phyloP scores from a whole-genome alignment of 2,113 vertebrate species.

The Brachyistius frenatus region DNA sequence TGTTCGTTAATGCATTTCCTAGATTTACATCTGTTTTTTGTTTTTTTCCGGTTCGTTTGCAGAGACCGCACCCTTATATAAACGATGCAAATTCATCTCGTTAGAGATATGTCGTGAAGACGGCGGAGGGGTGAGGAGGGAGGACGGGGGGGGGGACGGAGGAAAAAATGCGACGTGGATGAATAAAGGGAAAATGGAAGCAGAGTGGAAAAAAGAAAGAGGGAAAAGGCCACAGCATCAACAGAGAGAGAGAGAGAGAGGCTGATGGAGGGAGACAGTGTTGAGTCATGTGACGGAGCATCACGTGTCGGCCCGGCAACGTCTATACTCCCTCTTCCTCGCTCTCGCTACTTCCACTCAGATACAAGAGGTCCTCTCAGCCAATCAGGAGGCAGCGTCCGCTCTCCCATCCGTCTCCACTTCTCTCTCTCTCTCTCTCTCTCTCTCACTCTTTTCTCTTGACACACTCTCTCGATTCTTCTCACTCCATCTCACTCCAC shows the following conservation, averaged over 20 bases:
- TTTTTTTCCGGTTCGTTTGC: not conserved
- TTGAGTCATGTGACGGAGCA: conserved; percentile 68
- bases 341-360: conserved; percentile 60
- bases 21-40: conserved; percentile 18
- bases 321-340: conserved; percentile 26
- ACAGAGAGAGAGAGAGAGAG: conserved; percentile 6
- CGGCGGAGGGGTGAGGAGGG: not conserved
- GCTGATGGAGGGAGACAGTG: conserved; percentile 22
- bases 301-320: conserved; percentile 54
- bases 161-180: not conserved
- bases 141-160: not conserved
- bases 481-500: conserved; percentile 11
- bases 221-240: conserved; percentile 21
- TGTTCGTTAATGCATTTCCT: not conserved
- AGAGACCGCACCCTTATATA: not conserved
- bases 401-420: not conserved
- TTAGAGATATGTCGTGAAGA: conserved; percentile 6
- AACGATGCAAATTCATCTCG: conserved; percentile 25
- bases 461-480: conserved; percentile 6
- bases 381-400: conserved; percentile 62
- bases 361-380: conserved; percentile 68
- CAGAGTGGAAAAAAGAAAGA: not conserved
- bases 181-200: conserved; percentile 4
- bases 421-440: conserved; percentile 6
- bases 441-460: not conserved